A percentile compares a stretch with the other conserved stretches of the same genome.
phyloP scores from a whole-genome alignment of 92 coral and sea anemone species.

The Palythoa caribaeorum region DNA sequence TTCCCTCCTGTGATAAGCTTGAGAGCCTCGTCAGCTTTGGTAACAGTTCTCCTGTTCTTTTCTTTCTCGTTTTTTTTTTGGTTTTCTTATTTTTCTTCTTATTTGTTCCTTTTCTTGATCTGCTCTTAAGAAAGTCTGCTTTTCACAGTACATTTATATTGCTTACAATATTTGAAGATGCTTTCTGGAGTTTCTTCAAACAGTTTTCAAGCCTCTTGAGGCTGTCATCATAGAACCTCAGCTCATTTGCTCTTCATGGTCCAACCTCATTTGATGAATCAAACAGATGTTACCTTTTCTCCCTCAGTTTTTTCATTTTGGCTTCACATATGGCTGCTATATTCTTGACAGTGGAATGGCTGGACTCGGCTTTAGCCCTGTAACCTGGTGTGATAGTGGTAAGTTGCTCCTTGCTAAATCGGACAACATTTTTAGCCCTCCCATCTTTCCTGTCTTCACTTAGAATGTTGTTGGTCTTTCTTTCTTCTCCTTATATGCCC shows the following conservation, averaged over 20 bases:
- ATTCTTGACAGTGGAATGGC: conserved; percentile 8
- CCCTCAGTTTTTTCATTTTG: neutral
- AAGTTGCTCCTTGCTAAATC: conserved; percentile 2
- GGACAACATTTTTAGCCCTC: conserved; percentile 9
- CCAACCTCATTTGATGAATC: conserved; percentile 9
- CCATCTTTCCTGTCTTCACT: conserved; percentile 35
- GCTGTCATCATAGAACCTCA: conserved; percentile 15
- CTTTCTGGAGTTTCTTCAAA: conserved; percentile 21
- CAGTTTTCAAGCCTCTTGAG: conserved; percentile 16
- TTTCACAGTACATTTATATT: conserved; percentile 39
- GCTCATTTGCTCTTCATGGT: conserved; percentile 48
- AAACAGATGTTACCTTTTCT: conserved; percentile 22
- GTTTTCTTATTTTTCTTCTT: conserved; percentile 20
- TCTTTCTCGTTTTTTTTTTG: no score
- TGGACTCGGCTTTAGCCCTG: conserved; percentile 40
- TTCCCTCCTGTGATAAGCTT: no score
- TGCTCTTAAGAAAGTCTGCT: conserved; percentile 12
- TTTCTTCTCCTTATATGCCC: no score
- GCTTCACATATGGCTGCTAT: neutral
- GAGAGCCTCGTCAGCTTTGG: no score
- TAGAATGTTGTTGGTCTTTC: neutral
- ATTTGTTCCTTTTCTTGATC: conserved; percentile 11
- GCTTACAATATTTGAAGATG: conserved; percentile 25
- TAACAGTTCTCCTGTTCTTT: no score
- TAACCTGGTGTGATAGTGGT: neutral